Evolutionary conservation across 2,888 invertebrate species (phyloP).

Genomic region (Callimorpha dominula): DNA sequence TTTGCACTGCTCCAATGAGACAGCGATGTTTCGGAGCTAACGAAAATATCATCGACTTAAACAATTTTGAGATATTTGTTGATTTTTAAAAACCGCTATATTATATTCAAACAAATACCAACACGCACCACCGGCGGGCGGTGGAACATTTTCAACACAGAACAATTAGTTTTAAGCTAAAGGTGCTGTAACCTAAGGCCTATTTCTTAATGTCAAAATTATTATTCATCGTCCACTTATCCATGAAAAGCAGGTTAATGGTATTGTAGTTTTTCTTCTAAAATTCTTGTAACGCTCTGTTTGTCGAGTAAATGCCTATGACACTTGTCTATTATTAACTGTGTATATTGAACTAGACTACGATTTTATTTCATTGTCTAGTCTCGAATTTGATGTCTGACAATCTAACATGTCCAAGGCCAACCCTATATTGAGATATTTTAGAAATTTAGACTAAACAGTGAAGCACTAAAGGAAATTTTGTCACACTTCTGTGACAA

Average conservation of each 20-base stretch:
- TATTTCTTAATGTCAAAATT: slow-evolving; percentile 53
- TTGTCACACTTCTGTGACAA: too few relatives aligned
- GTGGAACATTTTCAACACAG: slow-evolving; percentile 20
- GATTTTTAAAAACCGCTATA: too few relatives aligned
- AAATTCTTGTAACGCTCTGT: slow-evolving; percentile 63
- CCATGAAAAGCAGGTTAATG: slow-evolving; percentile 70
- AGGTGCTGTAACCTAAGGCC: slow-evolving; percentile 18
- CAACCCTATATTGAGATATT: neutral
- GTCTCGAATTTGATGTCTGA: neutral
- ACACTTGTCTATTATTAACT: slow-evolving; percentile 19
- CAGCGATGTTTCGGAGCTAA: too few relatives aligned
- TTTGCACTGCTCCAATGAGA: too few relatives aligned
- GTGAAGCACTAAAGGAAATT: too few relatives aligned
- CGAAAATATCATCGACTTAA: too few relatives aligned
- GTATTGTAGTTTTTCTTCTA: slow-evolving; percentile 51
- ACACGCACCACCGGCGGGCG: neutral
- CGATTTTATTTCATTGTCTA: neutral
- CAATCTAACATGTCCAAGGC: neutral
- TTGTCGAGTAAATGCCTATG: slow-evolving; percentile 37
- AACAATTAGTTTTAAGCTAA: slow-evolving; percentile 23
- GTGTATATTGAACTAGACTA: slow-evolving; percentile 1
- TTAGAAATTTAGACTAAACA: too few relatives aligned
- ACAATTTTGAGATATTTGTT: too few relatives aligned
- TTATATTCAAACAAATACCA: too few relatives aligned
- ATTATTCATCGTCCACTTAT: slow-evolving; percentile 63